Base-by-base conservation (phyloP, 37 sponge, comb jelly and placozoan genomes). In the Geodia barretti region DNA sequence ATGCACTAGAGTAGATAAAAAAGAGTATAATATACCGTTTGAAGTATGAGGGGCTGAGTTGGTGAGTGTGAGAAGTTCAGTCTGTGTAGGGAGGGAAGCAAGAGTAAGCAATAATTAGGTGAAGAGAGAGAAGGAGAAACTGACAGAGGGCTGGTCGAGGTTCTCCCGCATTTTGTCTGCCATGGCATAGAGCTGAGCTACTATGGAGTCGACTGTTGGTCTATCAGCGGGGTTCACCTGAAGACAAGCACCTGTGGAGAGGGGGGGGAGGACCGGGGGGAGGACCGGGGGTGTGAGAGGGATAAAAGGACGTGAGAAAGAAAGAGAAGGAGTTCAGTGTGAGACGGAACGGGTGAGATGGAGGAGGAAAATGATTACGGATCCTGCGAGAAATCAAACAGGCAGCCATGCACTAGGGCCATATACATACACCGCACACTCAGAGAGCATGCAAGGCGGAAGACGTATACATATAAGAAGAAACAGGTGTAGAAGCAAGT, bases 111-210 rank as follows among this genome's bases (percentile, higher is more conserved):
- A 47, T 47, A 47, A 7, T 23, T 28, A 65, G 32, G 17, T 36
- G 31, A 28, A 70, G 36, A 36, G 71, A 36, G 71, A 35, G 24
- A 35, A 0, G 20, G 2, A 36, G 2, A 70, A 7, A 60, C 75
- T 83, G 31, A 89, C 84, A 26, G 79, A 38, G 24, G 85, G 85
- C 31, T 70, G 39, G 68, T 71, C 68, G 28, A 87, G 67, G 72
- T 93, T 75, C n/a, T 86, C 88, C 24, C 78, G 68, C n/a, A 89
- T 58, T 39, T 74, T 36, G 73, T 77, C 71, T 31, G 94, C 87
- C 1, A 93, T 33, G 35, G 68, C 34, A 63, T 84, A 83, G 47
- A 93, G 84, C 36, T 86, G 81, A 43, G 87, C 87, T 23, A 90
- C 31, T 21, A 93, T 70, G 59, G 64, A 32, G 30, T 86, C 84